Base-by-base conservation (phyloP, 1,140 invertebrate species). In the Onthophagus taurus region DNA sequence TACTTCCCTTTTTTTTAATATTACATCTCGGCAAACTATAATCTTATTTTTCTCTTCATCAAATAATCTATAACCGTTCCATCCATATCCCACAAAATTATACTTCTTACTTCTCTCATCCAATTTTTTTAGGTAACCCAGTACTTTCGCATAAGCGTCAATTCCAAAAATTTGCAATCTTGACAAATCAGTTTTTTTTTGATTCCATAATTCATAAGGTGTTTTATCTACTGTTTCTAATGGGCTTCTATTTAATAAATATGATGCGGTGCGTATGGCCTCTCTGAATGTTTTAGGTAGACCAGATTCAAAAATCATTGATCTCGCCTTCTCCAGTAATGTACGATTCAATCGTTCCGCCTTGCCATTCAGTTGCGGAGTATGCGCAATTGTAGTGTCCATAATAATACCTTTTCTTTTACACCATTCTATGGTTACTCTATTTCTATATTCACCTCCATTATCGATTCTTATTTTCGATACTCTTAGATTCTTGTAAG, bases 61-160 rank as follows among this genome's bases (percentile, higher is more conserved):
- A 6, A 6, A 52, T 9, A 54, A 19, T 48, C 45, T 24, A 23
- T 51, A 55, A 6, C 45, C 49, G n/a, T 54, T 55, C 9, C 36
- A 20, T 11, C 46, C 31, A 42, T 55, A 55, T 0, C 53, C 53
- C n/a, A 39, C 19, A n/a, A 55, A 34, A 14, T 35, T 45, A 20
- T 20, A 37, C n/a, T 24, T 26, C 23, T 34, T 34, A 2, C 37
- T 38, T 38, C 44, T 51, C 4, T 9, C 16, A 16, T 54, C 41
- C 29, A 55, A 50, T 42, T 55, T 55, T 18, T 41, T 26, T 9
- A 18, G 16, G 18, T 24, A 13, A n/a, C 18, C 2, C 16, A 24
- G 45, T 8, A 45, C 43, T 19, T 31, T 49, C 41, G 9, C 49
- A 46, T 16, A 49, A 17, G 51, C 52, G 8, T 39, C 31, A 14